Evolutionary conservation across 2,888 invertebrate species (phyloP), one percentile per base, ranked within the genome.

Genomic region (Diabrotica balteata): DNA sequence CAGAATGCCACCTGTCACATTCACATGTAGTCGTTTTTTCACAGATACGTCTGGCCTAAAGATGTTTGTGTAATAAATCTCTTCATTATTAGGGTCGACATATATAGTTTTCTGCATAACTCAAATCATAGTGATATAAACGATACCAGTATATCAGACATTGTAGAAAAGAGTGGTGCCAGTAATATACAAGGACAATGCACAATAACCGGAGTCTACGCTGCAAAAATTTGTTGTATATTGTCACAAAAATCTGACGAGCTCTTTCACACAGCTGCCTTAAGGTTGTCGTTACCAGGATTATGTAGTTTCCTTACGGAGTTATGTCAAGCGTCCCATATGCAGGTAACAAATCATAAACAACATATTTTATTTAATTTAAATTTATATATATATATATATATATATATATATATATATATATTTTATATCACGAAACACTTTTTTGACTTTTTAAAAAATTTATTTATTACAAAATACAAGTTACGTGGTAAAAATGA

Each of bases 191-290:
- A 83, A 70, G 81, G 82, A 32, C 82, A 82, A 69, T 89, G 87
- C 2, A 87, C 92, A 9, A 86, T 94, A 63, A 88, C 90, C 0
- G 92, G 93, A 3, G 89, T 92, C 7, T 93, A 94, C 64, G 93
- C 95, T 0, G 94, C 95, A 0, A 93, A 95, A 79, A 94, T 96
- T 0, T 90, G 97, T 66, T 96, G 96, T 83, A 93, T 94, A 0
- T 84, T 98, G 8, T 93, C 96, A 0, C 93, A 96, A 69, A 93
- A 94, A 78, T 94, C 95, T 0, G 97, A 97, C 80, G 91, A 95
- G 75, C 84, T 98, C 63, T 97, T 96, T 84, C 93, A 95, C 63
- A 92, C 95, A 71, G 93, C 96, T 1, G 95, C 96, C 0, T 89
- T 94, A 63, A 92, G 95, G 71, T 86, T 97, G 57, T 96, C 96